These are phyloP conservation scores for Drosophila conformis DNA, from an alignment of 2,888 invertebrate species.

Conservation along the genomic window DNA sequence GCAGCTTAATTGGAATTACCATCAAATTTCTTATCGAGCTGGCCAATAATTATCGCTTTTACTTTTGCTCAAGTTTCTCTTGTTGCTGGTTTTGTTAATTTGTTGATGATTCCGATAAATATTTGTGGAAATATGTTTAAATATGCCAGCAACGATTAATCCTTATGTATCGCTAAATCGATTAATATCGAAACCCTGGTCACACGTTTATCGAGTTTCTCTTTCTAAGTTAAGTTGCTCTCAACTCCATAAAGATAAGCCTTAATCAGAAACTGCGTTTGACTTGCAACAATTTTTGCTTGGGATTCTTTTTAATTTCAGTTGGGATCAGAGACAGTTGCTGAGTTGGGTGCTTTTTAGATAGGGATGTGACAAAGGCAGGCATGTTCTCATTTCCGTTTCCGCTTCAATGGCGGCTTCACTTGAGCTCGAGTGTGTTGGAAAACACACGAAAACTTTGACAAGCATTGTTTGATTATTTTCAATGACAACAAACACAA, in stretches of 20 bases:
- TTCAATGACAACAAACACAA: neutral
- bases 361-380: conserved; percentile 40
- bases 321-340: neutral
- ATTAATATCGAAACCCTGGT: no score
- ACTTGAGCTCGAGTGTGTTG: conserved; percentile 60
- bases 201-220: no score
- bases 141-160: no score
- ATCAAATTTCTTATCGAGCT: conserved; percentile 19
- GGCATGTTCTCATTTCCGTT: conserved; percentile 35
- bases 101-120: neutral
- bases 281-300: neutral
- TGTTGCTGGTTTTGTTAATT: conserved; percentile 3
- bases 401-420: conserved; percentile 24
- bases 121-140: neutral
- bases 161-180: no score
- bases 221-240: no score
- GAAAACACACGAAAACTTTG: conserved; percentile 27
- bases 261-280: no score
- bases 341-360: conserved; percentile 4
- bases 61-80: conserved; percentile 10
- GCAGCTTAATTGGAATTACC: conserved; percentile 27
- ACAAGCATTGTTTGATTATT: conserved; percentile 2
- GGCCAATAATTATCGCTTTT: conserved; percentile 16
- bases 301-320: conserved; percentile 1
- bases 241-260: no score